Percentiles rank a stretch among this genome's conserved stretches.
These are phyloP conservation scores for Pseudobourletiella spinata DNA, from an alignment of 1,140 invertebrate species.

Conservation along the genomic window DNA sequence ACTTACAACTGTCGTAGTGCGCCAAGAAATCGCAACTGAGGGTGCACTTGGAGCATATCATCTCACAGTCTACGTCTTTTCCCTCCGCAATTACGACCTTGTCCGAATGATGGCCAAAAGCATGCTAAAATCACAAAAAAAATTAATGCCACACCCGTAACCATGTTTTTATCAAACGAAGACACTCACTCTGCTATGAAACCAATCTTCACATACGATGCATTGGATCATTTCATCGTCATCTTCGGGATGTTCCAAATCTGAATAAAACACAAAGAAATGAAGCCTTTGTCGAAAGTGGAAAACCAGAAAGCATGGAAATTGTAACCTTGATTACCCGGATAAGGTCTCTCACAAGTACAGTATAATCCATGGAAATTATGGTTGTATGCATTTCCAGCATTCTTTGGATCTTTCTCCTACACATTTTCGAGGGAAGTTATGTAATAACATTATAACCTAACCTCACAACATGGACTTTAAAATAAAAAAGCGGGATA, in stretches of 20 bases:
- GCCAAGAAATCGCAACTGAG: slow-evolving; percentile 24
- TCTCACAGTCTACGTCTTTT: slow-evolving; percentile 42
- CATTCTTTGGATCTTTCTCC: slow-evolving; percentile 57
- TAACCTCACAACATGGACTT: too few relatives aligned
- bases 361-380: slow-evolving; percentile 94
- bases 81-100: slow-evolving; percentile 28
- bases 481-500: too few relatives aligned
- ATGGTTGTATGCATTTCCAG: slow-evolving; percentile 79
- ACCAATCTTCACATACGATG: slow-evolving; percentile 79
- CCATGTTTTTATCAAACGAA: too few relatives aligned
- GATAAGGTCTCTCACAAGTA: slow-evolving; percentile 85
- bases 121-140: slow-evolving; percentile 14
- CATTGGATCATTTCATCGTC: slow-evolving; percentile 95
- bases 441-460: not conserved
- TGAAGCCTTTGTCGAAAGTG: not conserved
- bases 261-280: not conserved
- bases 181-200: slow-evolving; percentile 61
- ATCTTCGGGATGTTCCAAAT: slow-evolving; percentile 51
- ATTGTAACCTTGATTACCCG: slow-evolving; percentile 51
- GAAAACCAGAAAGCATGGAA: slow-evolving; percentile 49
- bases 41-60: slow-evolving; percentile 44
- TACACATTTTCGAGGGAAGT: slow-evolving; percentile 27
- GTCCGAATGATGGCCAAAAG: not conserved
- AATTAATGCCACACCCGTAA: too few relatives aligned
- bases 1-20: slow-evolving; percentile 7